phyloP scores from a whole-genome alignment of 2,888 invertebrate genomes.

The Macrosoma leucophasiata region DNA sequence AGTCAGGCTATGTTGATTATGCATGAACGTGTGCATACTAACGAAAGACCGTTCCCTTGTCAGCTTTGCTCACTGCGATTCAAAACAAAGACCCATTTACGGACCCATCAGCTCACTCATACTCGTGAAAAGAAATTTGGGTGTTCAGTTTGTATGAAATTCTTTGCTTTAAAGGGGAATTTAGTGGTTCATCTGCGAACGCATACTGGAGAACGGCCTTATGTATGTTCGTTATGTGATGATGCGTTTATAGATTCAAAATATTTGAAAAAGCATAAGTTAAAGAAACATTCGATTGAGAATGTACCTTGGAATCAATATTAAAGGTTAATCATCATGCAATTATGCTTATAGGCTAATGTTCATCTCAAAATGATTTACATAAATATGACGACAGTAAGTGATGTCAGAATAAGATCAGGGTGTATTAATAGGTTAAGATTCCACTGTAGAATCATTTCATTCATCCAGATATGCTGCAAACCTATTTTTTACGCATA shows the following conservation, averaged over 20 bases:
- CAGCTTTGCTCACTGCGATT: slow-evolving; percentile 60
- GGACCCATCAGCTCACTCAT: slow-evolving; percentile 69
- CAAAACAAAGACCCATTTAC: slow-evolving; percentile 67
- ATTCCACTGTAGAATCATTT: no score
- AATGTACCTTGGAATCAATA: slow-evolving; percentile 64
- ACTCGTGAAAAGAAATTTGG: slow-evolving; percentile 71
- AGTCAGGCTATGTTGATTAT: slow-evolving; percentile 69
- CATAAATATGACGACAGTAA: no score
- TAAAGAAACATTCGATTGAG: slow-evolving; percentile 61
- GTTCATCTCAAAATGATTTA: no score
- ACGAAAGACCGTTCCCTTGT: slow-evolving; percentile 65
- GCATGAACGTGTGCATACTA: slow-evolving; percentile 71
- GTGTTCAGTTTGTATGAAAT: slow-evolving; percentile 71
- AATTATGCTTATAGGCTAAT: no score
- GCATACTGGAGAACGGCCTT: slow-evolving; percentile 70
- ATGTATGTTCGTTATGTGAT: slow-evolving; percentile 58
- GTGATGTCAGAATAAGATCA: no score
- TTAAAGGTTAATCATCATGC: no score
- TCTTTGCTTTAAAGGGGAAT: slow-evolving; percentile 69
- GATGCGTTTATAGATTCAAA: slow-evolving; percentile 73
- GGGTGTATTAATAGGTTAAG: no score
- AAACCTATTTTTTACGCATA: no score
- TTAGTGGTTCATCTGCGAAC: slow-evolving; percentile 67
- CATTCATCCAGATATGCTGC: no score
- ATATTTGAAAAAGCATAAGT: slow-evolving; percentile 68